Percentiles rank a stretch among this genome's conserved stretches.
These are phyloP conservation scores for Pachliopta kotzebuea DNA, from an alignment of 2,888 invertebrate genomes.

Conservation along the genomic window DNA sequence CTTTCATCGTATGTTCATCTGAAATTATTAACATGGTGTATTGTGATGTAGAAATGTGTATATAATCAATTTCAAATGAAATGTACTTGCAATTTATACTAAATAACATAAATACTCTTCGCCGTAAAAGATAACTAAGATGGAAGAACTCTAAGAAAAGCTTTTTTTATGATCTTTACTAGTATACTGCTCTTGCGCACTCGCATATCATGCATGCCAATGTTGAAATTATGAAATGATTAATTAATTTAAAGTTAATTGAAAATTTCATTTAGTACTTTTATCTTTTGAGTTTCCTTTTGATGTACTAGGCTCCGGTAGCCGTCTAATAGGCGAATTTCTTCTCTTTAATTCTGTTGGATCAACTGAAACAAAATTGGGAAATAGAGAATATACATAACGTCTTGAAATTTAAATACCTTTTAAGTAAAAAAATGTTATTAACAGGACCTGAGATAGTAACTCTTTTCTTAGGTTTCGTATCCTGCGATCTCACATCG, in stretches of 20 bases:
- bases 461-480: constrained; percentile 56
- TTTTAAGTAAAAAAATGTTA: not conserved
- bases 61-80: not conserved
- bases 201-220: too few relatives aligned
- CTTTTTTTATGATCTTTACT: too few relatives aligned
- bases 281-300: constrained; percentile 40
- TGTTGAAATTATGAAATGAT: too few relatives aligned
- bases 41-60: not conserved
- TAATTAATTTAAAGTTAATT: not conserved
- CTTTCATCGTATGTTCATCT: constrained; percentile 33
- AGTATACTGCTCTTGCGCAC: too few relatives aligned
- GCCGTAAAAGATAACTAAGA: too few relatives aligned
- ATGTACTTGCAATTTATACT: too few relatives aligned
- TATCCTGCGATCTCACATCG: constrained; percentile 5
- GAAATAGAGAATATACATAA: not conserved
- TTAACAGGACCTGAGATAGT: constrained; percentile 52
- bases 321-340: constrained; percentile 25
- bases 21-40: not conserved
- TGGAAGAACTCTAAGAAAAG: too few relatives aligned
- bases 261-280: constrained; percentile 12
- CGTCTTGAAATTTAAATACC: too few relatives aligned
- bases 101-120: too few relatives aligned
- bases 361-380: constrained; percentile 36
- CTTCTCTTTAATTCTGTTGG: constrained; percentile 30
- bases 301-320: constrained; percentile 48